A percentile compares a stretch with the other conserved stretches of the same genome.
These are phyloP conservation scores for Ictalurus furcatus DNA, from an alignment of 2,113 vertebrate species.

Conservation along the genomic window DNA sequence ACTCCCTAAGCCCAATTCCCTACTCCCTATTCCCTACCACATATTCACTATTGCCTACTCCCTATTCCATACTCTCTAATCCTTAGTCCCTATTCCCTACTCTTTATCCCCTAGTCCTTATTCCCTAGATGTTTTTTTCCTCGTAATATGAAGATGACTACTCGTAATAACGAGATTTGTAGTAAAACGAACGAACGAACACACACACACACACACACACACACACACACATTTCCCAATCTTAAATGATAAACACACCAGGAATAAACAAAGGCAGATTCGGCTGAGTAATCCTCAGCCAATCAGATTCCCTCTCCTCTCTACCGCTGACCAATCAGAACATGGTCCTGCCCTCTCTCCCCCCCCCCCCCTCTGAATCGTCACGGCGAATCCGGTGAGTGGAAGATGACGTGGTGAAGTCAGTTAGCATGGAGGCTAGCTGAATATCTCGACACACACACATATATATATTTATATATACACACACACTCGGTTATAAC, in stretches of 20 bases:
- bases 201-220: conserved; percentile 12
- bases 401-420: conserved; percentile 67
- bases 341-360: neutral
- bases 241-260: neutral
- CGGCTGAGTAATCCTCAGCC: neutral
- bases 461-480: neutral
- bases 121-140: too few species aligned
- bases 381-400: conserved; percentile 56
- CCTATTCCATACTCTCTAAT: accelerated
- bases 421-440: conserved; percentile 60
- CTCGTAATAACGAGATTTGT: neutral
- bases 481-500: neutral
- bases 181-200: neutral
- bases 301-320: conserved; percentile 11
- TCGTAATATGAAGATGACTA: too few species aligned
- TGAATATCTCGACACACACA: neutral
- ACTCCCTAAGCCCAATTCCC: neutral
- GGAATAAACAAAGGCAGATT: neutral
- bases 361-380: conserved; percentile 57
- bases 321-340: conserved; percentile 30
- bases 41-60: neutral
- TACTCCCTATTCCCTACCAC: neutral
- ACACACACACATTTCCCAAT: neutral
- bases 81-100: neutral
- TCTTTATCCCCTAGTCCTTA: too few species aligned